Conservation (phyloP, 2,797 vertebrate species). For the Gastrophryne carolinensis region DNA sequence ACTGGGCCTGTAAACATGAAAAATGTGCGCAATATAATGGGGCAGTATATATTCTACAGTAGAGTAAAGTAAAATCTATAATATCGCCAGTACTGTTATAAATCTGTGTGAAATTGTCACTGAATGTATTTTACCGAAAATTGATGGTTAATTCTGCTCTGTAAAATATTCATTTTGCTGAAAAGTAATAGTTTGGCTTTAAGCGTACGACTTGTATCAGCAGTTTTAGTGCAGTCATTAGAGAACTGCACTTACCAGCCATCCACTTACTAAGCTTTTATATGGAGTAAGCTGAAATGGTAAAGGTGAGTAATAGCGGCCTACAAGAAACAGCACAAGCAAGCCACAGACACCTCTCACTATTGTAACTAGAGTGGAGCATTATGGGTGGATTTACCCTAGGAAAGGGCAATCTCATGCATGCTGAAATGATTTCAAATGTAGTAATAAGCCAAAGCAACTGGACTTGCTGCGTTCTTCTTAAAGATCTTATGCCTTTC, state of each 20-base stretch:
- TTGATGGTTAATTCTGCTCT: background rate
- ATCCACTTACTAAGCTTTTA: background rate
- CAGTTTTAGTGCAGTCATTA: background rate
- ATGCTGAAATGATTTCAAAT: no score
- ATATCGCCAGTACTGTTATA: background rate
- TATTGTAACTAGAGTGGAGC: no score
- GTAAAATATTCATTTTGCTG: background rate
- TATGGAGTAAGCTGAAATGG: background rate
- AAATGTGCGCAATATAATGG: background rate
- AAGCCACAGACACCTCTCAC: no score
- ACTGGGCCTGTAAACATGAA: no score
- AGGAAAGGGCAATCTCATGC: no score
- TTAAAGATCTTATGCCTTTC: no score
- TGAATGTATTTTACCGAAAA: background rate
- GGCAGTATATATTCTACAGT: background rate
- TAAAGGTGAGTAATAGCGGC: no score
- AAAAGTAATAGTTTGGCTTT: conserved; percentile 27
- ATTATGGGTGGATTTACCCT: no score
- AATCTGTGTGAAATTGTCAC: background rate
- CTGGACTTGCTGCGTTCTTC: no score
- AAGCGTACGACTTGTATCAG: conserved; percentile 1
- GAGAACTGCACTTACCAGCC: background rate
- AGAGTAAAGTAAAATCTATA: background rate
- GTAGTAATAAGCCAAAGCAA: no score
- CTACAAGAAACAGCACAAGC: no score